Conservation (phyloP, 2,113 vertebrate genomes). For the Arothron firmamentum region DNA sequence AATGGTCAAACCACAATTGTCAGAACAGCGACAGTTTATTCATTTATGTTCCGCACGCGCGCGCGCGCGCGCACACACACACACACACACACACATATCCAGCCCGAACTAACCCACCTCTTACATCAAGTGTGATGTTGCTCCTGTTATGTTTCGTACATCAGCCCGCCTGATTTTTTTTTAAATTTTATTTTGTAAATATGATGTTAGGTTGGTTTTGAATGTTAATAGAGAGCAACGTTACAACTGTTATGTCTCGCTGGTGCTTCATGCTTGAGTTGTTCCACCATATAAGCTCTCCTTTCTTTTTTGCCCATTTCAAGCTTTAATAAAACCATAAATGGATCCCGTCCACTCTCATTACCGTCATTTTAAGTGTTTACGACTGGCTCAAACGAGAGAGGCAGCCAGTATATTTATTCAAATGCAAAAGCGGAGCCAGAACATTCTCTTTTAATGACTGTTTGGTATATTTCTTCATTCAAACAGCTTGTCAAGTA, state of each 20-base stretch:
- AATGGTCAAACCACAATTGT: too few relatives aligned
- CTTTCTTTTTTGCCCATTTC: neutral
- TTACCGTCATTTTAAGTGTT: neutral
- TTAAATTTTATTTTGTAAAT: slow-evolving; percentile 9
- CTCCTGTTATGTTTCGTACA: neutral
- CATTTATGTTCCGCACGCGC: too few relatives aligned
- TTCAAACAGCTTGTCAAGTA: slow-evolving; percentile 7
- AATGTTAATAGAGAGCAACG: slow-evolving; percentile 20
- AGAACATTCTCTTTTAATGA: slow-evolving; percentile 25
- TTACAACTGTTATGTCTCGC: slow-evolving; percentile 13
- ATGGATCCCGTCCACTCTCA: slow-evolving; percentile 4
- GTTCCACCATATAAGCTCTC: neutral
- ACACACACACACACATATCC: neutral
- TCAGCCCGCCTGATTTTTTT: neutral
- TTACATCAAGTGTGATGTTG: slow-evolving; percentile 12
- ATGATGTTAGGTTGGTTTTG: slow-evolving; percentile 6
- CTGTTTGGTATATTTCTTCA: slow-evolving; percentile 28
- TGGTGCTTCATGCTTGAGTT: neutral
- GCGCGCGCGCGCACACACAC: neutral
- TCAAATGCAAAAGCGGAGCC: slow-evolving; percentile 5
- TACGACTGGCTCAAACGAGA: neutral
- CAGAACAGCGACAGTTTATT: too few relatives aligned
- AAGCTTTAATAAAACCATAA: slow-evolving; percentile 9
- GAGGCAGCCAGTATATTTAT: slow-evolving; percentile 3
- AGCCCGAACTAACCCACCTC: neutral